Conservation (phyloP, 2,797 vertebrate species). For the Notolabrus celidotus region DNA sequence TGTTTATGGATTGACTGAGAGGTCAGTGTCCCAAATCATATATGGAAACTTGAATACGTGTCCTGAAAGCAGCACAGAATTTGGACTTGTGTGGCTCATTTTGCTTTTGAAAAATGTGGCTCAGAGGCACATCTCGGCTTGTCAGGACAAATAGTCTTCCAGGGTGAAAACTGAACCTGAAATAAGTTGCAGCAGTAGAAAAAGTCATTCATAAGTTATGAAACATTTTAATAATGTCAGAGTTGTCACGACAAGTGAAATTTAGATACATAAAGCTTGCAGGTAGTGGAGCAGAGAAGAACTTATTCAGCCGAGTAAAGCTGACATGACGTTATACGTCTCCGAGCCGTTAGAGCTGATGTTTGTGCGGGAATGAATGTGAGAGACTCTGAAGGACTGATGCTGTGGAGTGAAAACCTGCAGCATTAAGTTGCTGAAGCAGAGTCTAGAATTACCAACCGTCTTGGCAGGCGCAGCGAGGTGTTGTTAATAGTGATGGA, state of each 20-base stretch:
- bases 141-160: background rate
- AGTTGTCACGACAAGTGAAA: background rate
- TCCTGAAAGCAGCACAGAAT: no score
- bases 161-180: background rate
- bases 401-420: background rate
- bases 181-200: background rate
- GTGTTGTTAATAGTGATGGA: constrained; percentile 14
- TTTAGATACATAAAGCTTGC: background rate
- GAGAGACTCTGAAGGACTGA: background rate
- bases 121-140: no score
- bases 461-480: constrained; percentile 21
- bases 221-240: background rate
- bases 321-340: no score
- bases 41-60: no score
- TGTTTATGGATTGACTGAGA: no score
- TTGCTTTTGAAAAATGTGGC: no score
- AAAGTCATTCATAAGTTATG: background rate
- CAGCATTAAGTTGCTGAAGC: background rate
- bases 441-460: constrained; percentile 10
- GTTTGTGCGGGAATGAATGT: background rate
- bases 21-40: no score
- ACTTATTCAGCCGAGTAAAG: background rate
- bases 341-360: background rate
- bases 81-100: no score
- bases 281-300: background rate